A percentile compares a stretch with the other conserved stretches of the same genome.
phyloP scores from a whole-genome alignment of 2,797 vertebrate species.

The Fistularia tabacaria region DNA sequence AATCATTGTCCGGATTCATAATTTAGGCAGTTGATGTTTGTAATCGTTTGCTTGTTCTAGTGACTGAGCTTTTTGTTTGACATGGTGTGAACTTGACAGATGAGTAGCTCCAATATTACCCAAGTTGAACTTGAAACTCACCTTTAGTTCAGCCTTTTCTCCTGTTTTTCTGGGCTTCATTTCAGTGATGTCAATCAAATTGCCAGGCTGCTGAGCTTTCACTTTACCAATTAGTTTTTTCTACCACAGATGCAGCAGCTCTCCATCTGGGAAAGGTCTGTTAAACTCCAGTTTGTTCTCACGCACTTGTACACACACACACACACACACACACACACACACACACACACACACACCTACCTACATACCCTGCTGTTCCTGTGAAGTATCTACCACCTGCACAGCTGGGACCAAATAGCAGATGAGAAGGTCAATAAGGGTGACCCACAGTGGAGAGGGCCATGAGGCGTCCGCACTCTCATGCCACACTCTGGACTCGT shows the following conservation, averaged over 20 bases:
- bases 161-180: slow-evolving; percentile 2
- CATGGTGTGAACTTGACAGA: too few species aligned
- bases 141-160: background rate
- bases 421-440: slow-evolving; percentile 23
- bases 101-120: too few species aligned
- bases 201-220: slow-evolving; percentile 1
- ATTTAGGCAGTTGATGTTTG: too few species aligned
- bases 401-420: slow-evolving; percentile 48
- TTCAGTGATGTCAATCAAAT: background rate
- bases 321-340: slow-evolving; percentile 16
- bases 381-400: slow-evolving; percentile 41
- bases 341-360: slow-evolving; percentile 30
- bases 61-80: too few species aligned
- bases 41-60: too few species aligned
- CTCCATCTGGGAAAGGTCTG: slow-evolving; percentile 15
- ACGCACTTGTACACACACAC: slow-evolving; percentile 12
- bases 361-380: slow-evolving; percentile 33
- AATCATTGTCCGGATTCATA: too few species aligned
- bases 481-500: slow-evolving; percentile 25
- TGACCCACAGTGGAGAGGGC: slow-evolving; percentile 36
- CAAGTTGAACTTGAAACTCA: too few species aligned
- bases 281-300: slow-evolving; percentile 25
- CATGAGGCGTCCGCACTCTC: slow-evolving; percentile 20
- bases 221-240: slow-evolving; percentile 9
- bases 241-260: slow-evolving; percentile 18